Evolutionary conservation across 2,113 vertebrate genomes (phyloP), one percentile per base, ranked within the genome.

Genomic region (Vulpes vulpes): DNA sequence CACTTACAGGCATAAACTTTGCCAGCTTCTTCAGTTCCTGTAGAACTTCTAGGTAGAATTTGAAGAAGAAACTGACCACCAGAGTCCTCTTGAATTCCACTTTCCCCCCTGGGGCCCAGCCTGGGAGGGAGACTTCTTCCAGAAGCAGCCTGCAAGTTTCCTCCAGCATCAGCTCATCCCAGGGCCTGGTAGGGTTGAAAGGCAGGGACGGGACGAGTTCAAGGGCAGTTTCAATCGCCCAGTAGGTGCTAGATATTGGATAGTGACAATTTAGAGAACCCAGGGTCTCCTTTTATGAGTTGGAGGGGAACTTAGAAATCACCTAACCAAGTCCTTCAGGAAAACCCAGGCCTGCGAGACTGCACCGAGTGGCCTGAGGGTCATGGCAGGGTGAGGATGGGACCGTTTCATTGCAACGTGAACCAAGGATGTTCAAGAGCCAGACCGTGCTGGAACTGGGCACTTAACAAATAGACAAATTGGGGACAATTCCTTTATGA

Each of bases 11-110:
- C 20, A 53, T 0, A 1, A 30, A 78, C 73, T 84, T 90, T 97
- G 98, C 98, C 97, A 55, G 98, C 11, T 88, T 97, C 94, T 97
- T 98, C 81, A 99, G 98, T 73, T 98, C 98, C 92, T 99, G 99
- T 12, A 98, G 97, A 74, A 99, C 98, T 85, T 99, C 98, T 92
- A 99, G 98, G 98, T 99, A 98, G 98, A 99, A 99, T 78, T 98
- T 99, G 98, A 99, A 99, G 97, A 99, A 97, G 97, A 99, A 99
- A 98, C 99, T 99, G 98, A 99, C 96, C 2, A 99, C 97, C 96
- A 99, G 96, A 32, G 99, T 99, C 95, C 99, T 99, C 88, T 99
- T 99, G 97, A 99, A 99, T 73, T 99, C 98, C 55, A 98, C 98
- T 71, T 98, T 99, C 25, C 99, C 99, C 10, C 99, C 99, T 0